Percentiles rank a stretch among this genome's conserved stretches.
Evolutionary conservation across 2,113 vertebrate species (phyloP).

Genomic region (Protobothrops flavoviridis): DNA sequence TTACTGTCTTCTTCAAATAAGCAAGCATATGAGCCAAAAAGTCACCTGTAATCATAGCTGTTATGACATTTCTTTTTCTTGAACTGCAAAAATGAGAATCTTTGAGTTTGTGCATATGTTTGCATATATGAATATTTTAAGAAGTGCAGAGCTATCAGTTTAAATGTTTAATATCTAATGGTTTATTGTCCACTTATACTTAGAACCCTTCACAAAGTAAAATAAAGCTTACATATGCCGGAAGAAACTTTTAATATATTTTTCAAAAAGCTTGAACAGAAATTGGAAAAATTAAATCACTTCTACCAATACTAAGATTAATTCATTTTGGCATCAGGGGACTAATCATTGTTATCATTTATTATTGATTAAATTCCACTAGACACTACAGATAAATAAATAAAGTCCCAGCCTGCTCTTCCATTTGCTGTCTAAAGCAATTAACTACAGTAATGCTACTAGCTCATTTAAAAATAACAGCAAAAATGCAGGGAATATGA

Average conservation of each 20-base stretch:
- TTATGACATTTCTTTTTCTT: background rate
- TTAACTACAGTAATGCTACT: background rate
- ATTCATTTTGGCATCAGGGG: background rate
- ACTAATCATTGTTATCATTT: background rate
- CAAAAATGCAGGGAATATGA: background rate
- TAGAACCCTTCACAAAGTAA: background rate
- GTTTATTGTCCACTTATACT: background rate
- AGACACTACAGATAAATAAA: background rate
- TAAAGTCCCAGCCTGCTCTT: background rate
- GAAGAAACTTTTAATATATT: conserved; percentile 5
- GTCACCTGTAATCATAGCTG: background rate
- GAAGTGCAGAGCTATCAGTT: background rate
- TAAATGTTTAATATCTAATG: background rate
- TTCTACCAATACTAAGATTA: conserved; percentile 26
- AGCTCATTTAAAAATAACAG: background rate
- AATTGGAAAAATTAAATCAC: background rate
- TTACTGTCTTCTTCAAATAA: background rate
- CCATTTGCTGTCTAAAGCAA: background rate
- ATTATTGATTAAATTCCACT: conserved; percentile 5
- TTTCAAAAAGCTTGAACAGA: conserved; percentile 1
- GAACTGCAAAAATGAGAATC: background rate
- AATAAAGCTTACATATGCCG: background rate
- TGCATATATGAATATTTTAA: background rate
- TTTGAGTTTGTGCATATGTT: background rate
- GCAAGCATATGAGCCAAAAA: background rate